Evolutionary conservation across 2,797 vertebrate genomes (phyloP), one percentile per base, ranked within the genome.

Genomic region (Prunella strophiata): DNA sequence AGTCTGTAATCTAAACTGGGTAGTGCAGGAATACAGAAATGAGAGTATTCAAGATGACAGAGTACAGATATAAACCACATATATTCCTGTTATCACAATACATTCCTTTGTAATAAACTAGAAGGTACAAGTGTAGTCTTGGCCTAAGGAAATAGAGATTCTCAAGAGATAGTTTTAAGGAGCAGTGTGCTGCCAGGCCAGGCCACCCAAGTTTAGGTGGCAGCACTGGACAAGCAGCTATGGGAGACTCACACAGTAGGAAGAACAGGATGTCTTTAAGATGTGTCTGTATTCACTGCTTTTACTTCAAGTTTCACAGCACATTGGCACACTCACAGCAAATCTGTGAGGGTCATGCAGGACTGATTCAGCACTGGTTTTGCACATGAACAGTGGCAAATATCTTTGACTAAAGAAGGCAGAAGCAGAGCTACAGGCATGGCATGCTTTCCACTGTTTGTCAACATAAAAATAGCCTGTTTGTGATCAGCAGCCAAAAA

Each of bases 381-480:
- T 89, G 70, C 74, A 86, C 15, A 66, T 13, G 30, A 91, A 88
- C 57, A 77, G 68, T 55, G n/a, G n/a, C 43, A 90, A 88, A 84
- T 30, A 57, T 85, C 75, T 91, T 75, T 96, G 91, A 85, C 94
- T 96, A 96, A 96, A 96, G 95, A 94, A 91, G 93, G 94, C 63
- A 95, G 92, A 43, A 62, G 54, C 57, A 68, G n/a, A 68, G 75
- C 63, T 65, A 38, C 20, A 89, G 73, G 67, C 86, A 94, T 45
- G 55, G 62, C 78, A 86, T 97, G 81, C 75, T 95, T 97, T 96
- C 96, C 94, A 91, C 72, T 19, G 25, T 84, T 91, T 40, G 6
- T 88, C 91, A 90, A 83, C 51, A 65, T 63, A 96, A 95, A 97
- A 97, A 97, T 97, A 97, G 94, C 58, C 80, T 63, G 80, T 71